phyloP scores from a whole-genome alignment of 2,888 invertebrate genomes.

The Zhengitettix transpicula region DNA sequence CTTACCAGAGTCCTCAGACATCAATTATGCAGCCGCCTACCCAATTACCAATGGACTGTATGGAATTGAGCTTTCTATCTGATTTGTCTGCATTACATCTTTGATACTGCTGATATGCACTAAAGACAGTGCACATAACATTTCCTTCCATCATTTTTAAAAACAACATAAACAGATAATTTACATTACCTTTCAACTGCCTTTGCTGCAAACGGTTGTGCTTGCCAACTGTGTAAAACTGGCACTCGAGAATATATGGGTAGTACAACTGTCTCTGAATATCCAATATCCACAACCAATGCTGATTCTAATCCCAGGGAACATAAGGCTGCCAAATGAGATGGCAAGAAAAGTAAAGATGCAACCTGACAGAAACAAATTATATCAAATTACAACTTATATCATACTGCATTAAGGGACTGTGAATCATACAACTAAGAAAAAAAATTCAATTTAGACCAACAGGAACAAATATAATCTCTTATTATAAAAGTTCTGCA shows the following conservation, averaged over 20 bases:
- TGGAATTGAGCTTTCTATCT: too few relatives aligned
- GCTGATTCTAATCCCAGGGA: conserved; percentile 69
- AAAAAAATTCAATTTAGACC: not conserved
- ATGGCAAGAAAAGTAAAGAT: conserved; percentile 66
- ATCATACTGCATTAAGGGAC: too few relatives aligned
- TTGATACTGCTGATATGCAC: too few relatives aligned
- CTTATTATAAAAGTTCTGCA: too few relatives aligned
- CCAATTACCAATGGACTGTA: too few relatives aligned
- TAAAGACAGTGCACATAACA: not conserved
- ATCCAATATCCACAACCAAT: conserved; percentile 77
- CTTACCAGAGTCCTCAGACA: too few relatives aligned
- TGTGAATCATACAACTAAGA: too few relatives aligned
- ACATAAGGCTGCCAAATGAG: conserved; percentile 66
- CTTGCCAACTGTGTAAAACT: conserved; percentile 67
- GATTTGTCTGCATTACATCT: too few relatives aligned
- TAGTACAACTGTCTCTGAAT: conserved; percentile 60
- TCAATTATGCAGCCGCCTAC: too few relatives aligned
- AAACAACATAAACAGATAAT: not conserved
- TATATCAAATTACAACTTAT: too few relatives aligned
- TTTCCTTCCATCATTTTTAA: not conserved
- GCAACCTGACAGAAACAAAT: conserved; percentile 45
- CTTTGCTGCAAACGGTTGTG: conserved; percentile 59
- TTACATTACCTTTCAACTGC: conserved; percentile 47
- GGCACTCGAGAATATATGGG: conserved; percentile 80
- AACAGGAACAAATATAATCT: not conserved